A percentile compares a stretch with the other conserved stretches of the same genome.
phyloP scores from a whole-genome alignment of 2,113 vertebrate species.

The Otolemur garnettii region DNA sequence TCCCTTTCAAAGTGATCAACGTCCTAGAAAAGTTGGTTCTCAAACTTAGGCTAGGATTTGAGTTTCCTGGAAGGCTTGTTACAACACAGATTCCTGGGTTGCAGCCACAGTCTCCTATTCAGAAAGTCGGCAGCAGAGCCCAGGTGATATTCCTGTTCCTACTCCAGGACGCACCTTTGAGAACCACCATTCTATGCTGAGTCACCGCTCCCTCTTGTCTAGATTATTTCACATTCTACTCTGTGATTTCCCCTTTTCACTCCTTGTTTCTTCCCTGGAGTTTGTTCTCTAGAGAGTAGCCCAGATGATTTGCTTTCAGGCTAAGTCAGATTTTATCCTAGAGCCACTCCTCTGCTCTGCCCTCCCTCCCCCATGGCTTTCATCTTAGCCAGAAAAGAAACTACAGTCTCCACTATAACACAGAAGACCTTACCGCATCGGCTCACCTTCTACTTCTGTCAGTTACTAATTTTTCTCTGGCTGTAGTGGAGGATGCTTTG shows the following conservation, averaged over 20 bases:
- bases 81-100: background rate
- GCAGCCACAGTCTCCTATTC: background rate
- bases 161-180: background rate
- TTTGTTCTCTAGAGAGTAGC: background rate
- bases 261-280: background rate
- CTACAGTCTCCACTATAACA: background rate
- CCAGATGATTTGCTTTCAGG: background rate
- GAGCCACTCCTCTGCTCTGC: background rate
- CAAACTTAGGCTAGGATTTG: background rate
- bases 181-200: background rate
- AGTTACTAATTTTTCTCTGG: background rate
- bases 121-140: accelerated
- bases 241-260: background rate
- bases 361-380: background rate
- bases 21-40: background rate
- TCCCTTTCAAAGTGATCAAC: background rate
- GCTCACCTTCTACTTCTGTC: too few relatives aligned
- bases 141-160: background rate
- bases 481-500: background rate
- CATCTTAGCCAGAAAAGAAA: background rate
- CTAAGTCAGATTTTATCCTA: background rate
- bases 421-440: background rate
- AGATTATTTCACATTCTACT: background rate
- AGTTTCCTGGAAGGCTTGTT: background rate
- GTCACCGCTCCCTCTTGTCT: background rate